Evolutionary conservation across 2,888 invertebrate species (phyloP).

Genomic region (Gymnoscelis rufifasciata): DNA sequence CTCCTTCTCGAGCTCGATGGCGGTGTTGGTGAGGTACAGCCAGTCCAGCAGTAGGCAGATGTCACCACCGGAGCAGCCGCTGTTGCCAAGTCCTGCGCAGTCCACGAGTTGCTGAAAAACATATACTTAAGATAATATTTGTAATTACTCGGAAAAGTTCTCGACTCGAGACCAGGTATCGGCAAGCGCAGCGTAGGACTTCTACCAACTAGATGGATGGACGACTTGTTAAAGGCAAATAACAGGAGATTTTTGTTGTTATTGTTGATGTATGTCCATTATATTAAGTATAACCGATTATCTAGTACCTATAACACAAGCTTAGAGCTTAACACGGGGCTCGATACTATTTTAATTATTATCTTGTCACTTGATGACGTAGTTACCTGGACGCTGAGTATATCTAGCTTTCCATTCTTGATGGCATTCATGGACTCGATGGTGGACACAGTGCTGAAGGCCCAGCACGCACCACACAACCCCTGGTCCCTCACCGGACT

Average conservation of each 20-base stretch:
- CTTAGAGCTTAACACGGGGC: too few species aligned
- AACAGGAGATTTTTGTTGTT: too few species aligned
- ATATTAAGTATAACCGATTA: too few species aligned
- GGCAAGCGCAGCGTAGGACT: too few species aligned
- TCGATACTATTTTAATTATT: too few species aligned
- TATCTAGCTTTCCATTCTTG: slow-evolving; percentile 76
- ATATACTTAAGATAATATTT: neutral
- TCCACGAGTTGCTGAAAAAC: slow-evolving; percentile 83
- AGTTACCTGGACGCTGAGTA: slow-evolving; percentile 86
- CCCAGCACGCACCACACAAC: slow-evolving; percentile 92
- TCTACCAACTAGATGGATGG: too few species aligned
- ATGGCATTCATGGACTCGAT: slow-evolving; percentile 88
- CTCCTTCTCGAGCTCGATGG: slow-evolving; percentile 74
- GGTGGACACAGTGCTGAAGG: slow-evolving; percentile 86
- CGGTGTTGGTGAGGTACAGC: slow-evolving; percentile 79
- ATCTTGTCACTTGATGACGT: too few species aligned
- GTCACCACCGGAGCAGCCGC: slow-evolving; percentile 89
- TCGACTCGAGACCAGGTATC: too few species aligned
- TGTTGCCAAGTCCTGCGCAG: slow-evolving; percentile 85
- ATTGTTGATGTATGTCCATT: too few species aligned
- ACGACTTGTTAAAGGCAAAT: too few species aligned
- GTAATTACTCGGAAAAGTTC: too few species aligned
- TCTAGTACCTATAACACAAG: too few species aligned
- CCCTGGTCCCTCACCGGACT: slow-evolving; percentile 85
- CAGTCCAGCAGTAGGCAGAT: slow-evolving; percentile 88